Evolutionary conservation across 2,888 invertebrate genomes (phyloP).

Genomic region (Bellardia pandia): DNA sequence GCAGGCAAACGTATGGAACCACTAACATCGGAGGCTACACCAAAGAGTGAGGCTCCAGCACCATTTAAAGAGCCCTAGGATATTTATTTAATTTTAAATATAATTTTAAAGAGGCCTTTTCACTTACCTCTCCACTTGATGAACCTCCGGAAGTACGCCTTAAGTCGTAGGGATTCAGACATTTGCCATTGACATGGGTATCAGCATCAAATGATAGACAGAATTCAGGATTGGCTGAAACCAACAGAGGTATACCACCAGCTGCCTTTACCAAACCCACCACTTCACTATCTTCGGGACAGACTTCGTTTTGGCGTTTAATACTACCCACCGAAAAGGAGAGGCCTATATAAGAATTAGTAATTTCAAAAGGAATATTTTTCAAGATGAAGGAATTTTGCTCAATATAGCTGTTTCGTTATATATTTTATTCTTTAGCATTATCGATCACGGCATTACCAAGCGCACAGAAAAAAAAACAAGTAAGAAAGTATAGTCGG

Average conservation of each 20-base stretch:
- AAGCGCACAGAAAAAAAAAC: too few species aligned
- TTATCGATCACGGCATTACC: too few species aligned
- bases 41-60: conserved; percentile 90
- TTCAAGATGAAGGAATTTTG: background rate
- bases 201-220: conserved; percentile 95
- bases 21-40: conserved; percentile 93
- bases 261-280: conserved; percentile 88
- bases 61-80: conserved; percentile 88
- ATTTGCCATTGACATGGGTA: conserved; percentile 91
- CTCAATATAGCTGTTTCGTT: background rate
- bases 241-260: conserved; percentile 92
- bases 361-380: too few species aligned
- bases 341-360: conserved; percentile 85
- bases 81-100: background rate
- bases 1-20: conserved; percentile 95
- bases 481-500: too few species aligned
- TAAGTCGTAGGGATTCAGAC: conserved; percentile 93
- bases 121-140: conserved; percentile 90
- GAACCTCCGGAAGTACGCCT: conserved; percentile 92
- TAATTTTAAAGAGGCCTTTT: background rate
- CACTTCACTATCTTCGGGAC: conserved; percentile 88
- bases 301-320: conserved; percentile 85
- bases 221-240: conserved; percentile 94
- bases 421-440: background rate
- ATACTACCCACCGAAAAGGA: conserved; percentile 89